Percentiles rank a stretch among this genome's conserved stretches.
Evolutionary conservation across 2,888 invertebrate genomes (phyloP).

Genomic region (Amiota mariae): DNA sequence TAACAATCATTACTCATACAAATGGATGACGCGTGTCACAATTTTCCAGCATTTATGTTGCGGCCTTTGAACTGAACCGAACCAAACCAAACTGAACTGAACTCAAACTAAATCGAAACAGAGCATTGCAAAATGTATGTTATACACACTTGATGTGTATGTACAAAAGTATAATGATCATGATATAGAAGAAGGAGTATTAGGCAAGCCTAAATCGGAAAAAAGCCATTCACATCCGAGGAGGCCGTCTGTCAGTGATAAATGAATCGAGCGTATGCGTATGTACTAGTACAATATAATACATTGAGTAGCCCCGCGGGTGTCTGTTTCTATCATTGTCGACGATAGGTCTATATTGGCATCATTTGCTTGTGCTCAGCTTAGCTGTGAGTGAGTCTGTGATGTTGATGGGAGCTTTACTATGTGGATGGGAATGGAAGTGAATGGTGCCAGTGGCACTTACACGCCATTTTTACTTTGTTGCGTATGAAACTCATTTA

Average conservation of each 20-base stretch:
- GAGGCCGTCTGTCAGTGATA: conserved; percentile 53
- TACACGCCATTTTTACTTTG: conserved; percentile 2
- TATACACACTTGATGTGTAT: too few relatives aligned
- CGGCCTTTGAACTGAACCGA: conserved; percentile 55
- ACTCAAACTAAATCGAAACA: too few relatives aligned
- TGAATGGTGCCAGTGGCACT: conserved; percentile 41
- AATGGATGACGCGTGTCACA: conserved; percentile 69
- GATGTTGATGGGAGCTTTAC: too few relatives aligned
- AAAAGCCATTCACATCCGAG: neutral
- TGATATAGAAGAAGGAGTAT: too few relatives aligned
- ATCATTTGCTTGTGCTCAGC: too few relatives aligned
- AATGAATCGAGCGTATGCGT: conserved; percentile 47
- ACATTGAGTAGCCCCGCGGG: neutral
- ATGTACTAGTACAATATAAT: conserved; percentile 11
- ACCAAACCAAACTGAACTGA: too few relatives aligned
- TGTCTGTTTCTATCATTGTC: neutral
- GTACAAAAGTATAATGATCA: too few relatives aligned
- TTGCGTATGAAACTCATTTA: conserved; percentile 57
- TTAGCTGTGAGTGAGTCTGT: too few relatives aligned
- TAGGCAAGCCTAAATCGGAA: too few relatives aligned
- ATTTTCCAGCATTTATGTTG: conserved; percentile 63
- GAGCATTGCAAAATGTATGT: too few relatives aligned
- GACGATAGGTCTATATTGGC: too few relatives aligned
- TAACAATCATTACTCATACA: conserved; percentile 69
- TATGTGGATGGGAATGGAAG: too few relatives aligned